Percentiles rank a stretch among this genome's conserved stretches.
Conservation (phyloP, 2,113 vertebrate species). For the Zosterops pallidus region DNA sequence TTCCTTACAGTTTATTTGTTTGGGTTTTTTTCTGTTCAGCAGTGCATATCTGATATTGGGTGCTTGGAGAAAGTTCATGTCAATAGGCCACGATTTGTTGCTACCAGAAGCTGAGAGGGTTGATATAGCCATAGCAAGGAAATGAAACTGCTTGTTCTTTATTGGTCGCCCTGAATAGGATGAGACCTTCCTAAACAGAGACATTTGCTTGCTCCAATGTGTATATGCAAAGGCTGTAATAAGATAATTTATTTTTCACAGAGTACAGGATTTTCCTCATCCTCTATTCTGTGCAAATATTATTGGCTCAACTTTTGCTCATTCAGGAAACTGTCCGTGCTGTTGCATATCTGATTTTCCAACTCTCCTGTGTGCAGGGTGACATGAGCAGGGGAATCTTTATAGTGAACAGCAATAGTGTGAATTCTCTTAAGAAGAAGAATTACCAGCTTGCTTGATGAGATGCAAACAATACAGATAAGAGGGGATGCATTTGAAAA, state of each 20-base stretch:
- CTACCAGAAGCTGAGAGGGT: not conserved
- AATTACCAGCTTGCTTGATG: not conserved
- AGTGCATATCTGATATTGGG: not conserved
- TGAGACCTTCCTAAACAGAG: not conserved
- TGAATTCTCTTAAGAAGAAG: not conserved
- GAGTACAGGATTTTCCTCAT: not conserved
- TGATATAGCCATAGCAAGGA: not conserved
- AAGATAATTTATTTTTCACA: not conserved
- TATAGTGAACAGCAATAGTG: not conserved
- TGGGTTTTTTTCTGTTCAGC: not conserved
- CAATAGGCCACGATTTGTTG: fast-evolving
- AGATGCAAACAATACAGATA: not conserved
- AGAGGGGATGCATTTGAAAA: slow-evolving; percentile 4
- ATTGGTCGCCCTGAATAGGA: not conserved
- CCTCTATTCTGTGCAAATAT: not conserved
- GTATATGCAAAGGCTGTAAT: not conserved
- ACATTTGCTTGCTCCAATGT: not conserved
- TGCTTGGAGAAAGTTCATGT: not conserved
- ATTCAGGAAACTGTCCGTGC: not conserved
- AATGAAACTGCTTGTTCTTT: not conserved
- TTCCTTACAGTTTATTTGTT: not conserved
- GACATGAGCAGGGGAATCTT: not conserved
- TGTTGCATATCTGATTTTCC: not conserved
- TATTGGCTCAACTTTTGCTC: not conserved
- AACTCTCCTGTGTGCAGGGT: fast-evolving